Conservation (phyloP, 2,797 vertebrate genomes). For the Hoplostethus atlanticus region DNA sequence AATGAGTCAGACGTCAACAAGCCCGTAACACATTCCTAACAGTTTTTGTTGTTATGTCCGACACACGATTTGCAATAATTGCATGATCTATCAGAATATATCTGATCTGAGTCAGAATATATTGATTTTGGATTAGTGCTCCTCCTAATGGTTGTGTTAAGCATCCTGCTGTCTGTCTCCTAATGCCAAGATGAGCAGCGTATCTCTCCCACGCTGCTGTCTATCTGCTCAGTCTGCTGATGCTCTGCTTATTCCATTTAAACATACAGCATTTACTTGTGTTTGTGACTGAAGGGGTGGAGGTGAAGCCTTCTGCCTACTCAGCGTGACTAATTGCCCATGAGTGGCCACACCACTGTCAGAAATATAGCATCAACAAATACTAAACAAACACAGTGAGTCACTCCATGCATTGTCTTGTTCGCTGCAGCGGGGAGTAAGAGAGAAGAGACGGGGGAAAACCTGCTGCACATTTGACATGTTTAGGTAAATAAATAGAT, state of each 20-base stretch:
- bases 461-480: conserved; percentile 6
- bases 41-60: conserved; percentile 8
- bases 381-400: conserved; percentile 78
- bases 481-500: conserved; percentile 27
- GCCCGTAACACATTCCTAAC: conserved; percentile 4
- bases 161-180: conserved; percentile 26
- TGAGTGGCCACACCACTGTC: conserved; percentile 71
- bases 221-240: conserved; percentile 1
- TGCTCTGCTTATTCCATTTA: conserved; percentile 38
- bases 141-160: conserved; percentile 39
- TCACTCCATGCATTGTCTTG: conserved; percentile 55
- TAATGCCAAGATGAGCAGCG: conserved; percentile 17
- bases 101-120: conserved; percentile 36
- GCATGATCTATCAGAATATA: conserved; percentile 23
- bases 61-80: conserved; percentile 17
- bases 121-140: conserved; percentile 60
- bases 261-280: conserved; percentile 50
- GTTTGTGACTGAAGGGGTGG: conserved; percentile 60
- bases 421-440: conserved; percentile 29
- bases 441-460: neutral
- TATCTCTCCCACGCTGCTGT: neutral
- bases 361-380: conserved; percentile 75
- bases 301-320: conserved; percentile 76
- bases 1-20: conserved; percentile 22
- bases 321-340: conserved; percentile 80